phyloP scores from a whole-genome alignment of 1,140 invertebrate genomes.

The Brachionus paranguensis region DNA sequence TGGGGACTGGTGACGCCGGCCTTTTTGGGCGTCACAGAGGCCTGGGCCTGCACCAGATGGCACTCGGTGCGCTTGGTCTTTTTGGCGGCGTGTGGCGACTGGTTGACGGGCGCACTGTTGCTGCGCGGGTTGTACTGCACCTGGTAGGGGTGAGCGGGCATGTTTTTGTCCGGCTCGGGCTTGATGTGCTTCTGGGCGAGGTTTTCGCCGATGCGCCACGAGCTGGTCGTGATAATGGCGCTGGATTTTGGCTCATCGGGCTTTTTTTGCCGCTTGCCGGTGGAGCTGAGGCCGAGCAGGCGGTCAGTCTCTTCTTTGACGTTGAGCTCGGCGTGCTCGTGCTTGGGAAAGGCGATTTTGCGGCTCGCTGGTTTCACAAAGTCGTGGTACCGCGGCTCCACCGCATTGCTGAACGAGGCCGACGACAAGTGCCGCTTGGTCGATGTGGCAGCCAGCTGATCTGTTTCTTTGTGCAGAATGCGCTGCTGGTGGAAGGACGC shows the following conservation, averaged over 20 bases:
- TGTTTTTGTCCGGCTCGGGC: neutral
- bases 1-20: neutral
- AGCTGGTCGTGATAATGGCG: slow-evolving; percentile 6
- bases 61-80: neutral
- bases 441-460: neutral
- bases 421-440: slow-evolving; percentile 5
- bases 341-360: neutral
- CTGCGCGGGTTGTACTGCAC: slow-evolving; percentile 1
- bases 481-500: neutral
- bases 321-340: neutral
- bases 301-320: neutral
- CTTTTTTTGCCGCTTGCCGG: neutral
- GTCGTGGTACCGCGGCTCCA: neutral
- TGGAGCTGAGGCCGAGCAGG: neutral
- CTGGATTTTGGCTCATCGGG: neutral
- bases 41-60: neutral
- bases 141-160: neutral
- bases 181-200: slow-evolving; percentile 16
- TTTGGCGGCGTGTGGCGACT: neutral
- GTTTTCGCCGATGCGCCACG: slow-evolving; percentile 24
- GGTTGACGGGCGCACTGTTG: neutral
- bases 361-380: neutral
- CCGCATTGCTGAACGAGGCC: neutral
- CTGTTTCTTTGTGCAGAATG: neutral
- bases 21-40: neutral